Evolutionary conservation across 1,140 invertebrate genomes (phyloP).

Genomic region (Scaptodrosophila lebanonensis): DNA sequence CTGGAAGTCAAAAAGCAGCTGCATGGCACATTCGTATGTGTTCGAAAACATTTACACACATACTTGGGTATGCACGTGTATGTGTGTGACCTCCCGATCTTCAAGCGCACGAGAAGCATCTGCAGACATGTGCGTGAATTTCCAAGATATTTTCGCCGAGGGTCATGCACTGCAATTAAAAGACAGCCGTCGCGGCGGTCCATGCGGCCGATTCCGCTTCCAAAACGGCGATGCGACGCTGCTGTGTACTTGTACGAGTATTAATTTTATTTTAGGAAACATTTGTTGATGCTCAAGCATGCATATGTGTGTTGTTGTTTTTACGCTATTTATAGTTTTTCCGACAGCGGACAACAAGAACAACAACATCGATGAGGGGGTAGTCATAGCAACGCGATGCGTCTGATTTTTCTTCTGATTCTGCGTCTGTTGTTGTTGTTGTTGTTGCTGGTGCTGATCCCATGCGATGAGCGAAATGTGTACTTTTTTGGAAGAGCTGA

Average conservation of each 20-base stretch:
- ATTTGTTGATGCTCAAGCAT: conserved; percentile 37
- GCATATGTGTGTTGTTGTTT: conserved; percentile 26
- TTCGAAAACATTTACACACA: too few species aligned
- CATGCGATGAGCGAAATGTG: conserved; percentile 33
- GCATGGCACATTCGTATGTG: too few species aligned
- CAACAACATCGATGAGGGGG: conserved; percentile 34
- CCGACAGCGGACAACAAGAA: conserved; percentile 34
- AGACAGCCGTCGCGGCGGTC: conserved; percentile 50
- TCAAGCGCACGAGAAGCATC: conserved; percentile 40
- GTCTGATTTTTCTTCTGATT: not conserved
- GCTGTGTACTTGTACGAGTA: conserved; percentile 15
- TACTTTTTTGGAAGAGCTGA: conserved; percentile 39
- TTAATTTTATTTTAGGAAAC: conserved; percentile 38
- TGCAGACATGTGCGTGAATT: conserved; percentile 65
- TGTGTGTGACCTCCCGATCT: conserved; percentile 39
- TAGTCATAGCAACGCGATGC: conserved; percentile 2
- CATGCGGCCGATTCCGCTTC: conserved; percentile 40
- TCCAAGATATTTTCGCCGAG: conserved; percentile 70
- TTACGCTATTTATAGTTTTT: conserved; percentile 39
- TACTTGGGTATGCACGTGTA: too few species aligned
- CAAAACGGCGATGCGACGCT: conserved; percentile 38
- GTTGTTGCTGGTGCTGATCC: too few species aligned
- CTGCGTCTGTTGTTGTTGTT: conserved; percentile 15
- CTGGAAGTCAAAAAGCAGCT: too few species aligned
- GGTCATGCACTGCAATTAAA: conserved; percentile 69